Evolutionary conservation across 2,797 vertebrate genomes (phyloP).

Genomic region (Lophotriccus pileatus): DNA sequence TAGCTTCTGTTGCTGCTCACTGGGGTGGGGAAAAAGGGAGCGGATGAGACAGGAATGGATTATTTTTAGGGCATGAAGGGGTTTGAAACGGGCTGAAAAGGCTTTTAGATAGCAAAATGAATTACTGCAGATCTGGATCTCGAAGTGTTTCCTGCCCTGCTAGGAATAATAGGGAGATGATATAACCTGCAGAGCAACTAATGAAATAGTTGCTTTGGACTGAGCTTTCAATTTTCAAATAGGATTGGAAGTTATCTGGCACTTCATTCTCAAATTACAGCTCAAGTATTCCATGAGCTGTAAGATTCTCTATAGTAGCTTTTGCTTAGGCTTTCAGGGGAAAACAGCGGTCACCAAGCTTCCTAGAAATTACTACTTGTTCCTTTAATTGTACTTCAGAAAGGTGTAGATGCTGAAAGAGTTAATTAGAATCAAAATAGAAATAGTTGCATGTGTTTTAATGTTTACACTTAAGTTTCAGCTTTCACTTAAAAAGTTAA

Average conservation of each 20-base stretch:
- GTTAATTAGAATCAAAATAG: not conserved
- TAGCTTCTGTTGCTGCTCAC: not conserved
- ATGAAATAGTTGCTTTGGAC: not conserved
- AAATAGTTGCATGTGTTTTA: not conserved
- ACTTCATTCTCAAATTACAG: not conserved
- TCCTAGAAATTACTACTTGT: not conserved
- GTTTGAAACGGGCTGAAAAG: not conserved
- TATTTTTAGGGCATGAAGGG: not conserved
- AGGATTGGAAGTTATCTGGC: not conserved
- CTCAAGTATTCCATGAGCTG: not conserved
- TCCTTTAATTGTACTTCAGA: not conserved
- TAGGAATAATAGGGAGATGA: not conserved
- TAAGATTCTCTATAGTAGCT: not conserved
- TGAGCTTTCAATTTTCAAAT: not conserved
- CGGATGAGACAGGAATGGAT: not conserved
- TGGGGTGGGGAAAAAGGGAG: not conserved
- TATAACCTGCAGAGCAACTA: not conserved
- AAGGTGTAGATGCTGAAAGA: not conserved
- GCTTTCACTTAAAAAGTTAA: not conserved
- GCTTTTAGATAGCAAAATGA: not conserved
- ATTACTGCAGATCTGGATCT: not conserved
- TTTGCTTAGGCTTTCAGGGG: not conserved
- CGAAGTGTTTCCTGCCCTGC: not conserved
- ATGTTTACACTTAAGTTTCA: not conserved
- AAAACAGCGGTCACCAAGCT: not conserved